Conservation (phyloP, 2,797 vertebrate species). For the Pantherophis alleghaniensis region DNA sequence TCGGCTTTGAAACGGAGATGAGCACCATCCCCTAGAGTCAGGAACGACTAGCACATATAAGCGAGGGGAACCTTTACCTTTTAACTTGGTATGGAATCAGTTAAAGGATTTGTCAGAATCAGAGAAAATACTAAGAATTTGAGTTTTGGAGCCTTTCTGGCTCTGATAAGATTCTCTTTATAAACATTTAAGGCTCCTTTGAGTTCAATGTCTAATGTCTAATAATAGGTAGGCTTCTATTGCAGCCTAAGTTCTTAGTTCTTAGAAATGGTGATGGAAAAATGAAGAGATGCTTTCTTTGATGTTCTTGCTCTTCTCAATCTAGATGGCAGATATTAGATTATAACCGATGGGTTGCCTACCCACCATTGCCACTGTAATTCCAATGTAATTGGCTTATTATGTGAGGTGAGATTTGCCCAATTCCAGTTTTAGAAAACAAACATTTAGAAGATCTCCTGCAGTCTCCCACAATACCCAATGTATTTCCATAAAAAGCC, state of each 20-base stretch:
- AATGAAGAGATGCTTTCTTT: neutral
- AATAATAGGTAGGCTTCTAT: neutral
- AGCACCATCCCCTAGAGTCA: too few species aligned
- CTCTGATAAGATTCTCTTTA: neutral
- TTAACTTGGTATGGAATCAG: neutral
- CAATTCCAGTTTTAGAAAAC: neutral
- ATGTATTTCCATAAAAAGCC: neutral
- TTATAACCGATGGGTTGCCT: neutral
- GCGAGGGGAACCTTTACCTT: too few species aligned
- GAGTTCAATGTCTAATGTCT: neutral
- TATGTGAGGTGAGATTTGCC: neutral
- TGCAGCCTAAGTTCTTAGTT: neutral
- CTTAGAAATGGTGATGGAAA: neutral
- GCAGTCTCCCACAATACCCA: neutral
- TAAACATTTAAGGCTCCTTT: neutral
- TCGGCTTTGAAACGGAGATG: too few species aligned
- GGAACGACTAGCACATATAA: too few species aligned
- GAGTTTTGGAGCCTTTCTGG: neutral
- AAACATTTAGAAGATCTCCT: neutral
- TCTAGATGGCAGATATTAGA: neutral
- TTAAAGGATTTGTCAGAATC: neutral
- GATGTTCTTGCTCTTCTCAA: neutral
- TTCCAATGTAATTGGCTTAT: neutral
- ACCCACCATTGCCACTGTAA: neutral
- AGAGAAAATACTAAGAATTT: neutral